A percentile compares a stretch with the other conserved stretches of the same genome.
These are phyloP conservation scores for Psilopsiagon aymara DNA, from an alignment of 2,113 vertebrate genomes.

Conservation along the genomic window DNA sequence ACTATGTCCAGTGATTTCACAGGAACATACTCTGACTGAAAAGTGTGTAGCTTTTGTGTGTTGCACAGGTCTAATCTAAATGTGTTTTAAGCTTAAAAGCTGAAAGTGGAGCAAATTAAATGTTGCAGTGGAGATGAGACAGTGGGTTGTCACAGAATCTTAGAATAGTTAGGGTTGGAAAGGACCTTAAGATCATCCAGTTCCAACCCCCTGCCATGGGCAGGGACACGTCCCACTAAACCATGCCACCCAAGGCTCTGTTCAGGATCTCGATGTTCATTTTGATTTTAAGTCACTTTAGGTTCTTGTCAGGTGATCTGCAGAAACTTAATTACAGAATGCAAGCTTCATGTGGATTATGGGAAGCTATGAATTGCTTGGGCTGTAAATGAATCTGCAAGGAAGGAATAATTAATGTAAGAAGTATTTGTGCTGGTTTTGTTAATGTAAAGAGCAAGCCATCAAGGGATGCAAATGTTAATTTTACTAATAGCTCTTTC, in stretches of 20 bases:
- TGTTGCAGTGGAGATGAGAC: background rate
- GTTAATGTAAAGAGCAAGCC: background rate
- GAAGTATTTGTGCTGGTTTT: background rate
- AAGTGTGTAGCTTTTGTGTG: background rate
- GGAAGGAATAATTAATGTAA: background rate
- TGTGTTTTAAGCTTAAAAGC: background rate
- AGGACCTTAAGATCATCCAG: too few species aligned
- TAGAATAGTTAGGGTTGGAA: too few species aligned
- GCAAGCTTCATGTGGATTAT: background rate
- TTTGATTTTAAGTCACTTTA: background rate
- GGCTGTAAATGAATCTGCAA: background rate
- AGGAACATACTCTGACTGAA: background rate
- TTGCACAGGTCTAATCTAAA: background rate
- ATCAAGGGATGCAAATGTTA: background rate
- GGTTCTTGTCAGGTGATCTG: background rate
- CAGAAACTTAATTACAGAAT: background rate
- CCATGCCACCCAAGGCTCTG: too few species aligned
- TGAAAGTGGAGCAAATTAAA: background rate
- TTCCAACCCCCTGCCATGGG: too few species aligned
- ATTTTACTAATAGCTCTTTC: background rate
- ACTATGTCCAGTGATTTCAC: background rate
- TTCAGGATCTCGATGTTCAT: background rate
- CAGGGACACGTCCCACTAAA: too few species aligned
- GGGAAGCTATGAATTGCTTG: background rate
- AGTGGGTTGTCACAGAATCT: background rate